Evolutionary conservation across 2,113 vertebrate species (phyloP), one percentile per base, ranked within the genome.

Genomic region (Halichoerus grypus): DNA sequence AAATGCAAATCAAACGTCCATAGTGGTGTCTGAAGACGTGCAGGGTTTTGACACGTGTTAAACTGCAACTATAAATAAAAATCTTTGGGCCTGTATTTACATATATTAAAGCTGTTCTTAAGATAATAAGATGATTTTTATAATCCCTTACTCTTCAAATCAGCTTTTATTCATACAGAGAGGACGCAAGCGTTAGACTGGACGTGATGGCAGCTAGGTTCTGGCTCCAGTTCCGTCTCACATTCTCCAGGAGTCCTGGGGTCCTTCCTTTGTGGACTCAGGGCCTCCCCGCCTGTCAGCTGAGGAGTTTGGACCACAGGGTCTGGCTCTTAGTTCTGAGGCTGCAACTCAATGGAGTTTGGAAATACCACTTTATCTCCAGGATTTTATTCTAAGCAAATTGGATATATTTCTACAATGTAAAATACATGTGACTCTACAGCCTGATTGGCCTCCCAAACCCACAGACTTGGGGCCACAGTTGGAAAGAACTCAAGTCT

Each of bases 1-100:
- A 97, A 93, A 97, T 97, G 93, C 85, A 96, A 96, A 97, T 85
- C 4, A 0, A 71, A 22, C 13, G 39, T 95, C 96, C 31, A 3
- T 10, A 19, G 53, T 1, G 3, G 69, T 67, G 12, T 63, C 86
- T 51, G 36, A 91, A 95, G 36, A 85, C 11, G 0, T 18, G 39
- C 5, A 14, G 16, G 51, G 53, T 88, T 97, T 91, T 36, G 77
- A 61, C 69, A 7, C 4, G 10, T 55, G 33, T 80, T 85, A 39
- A 93, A 72, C 26, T 81, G 36, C 87, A 90, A 84, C 53, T 84
- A 59, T 4, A 69, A 74, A 88, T 59, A 65, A 83, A 96, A 51
- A 71, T 82, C 49, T 76, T 7, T 36, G 24, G 59, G 46, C 28
- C 67, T 91, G 31, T 88, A 16, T 63, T 71, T 91, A 59, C n/a